phyloP scores from a whole-genome alignment of 1,140 invertebrate species.

The Orchestia grillus region DNA sequence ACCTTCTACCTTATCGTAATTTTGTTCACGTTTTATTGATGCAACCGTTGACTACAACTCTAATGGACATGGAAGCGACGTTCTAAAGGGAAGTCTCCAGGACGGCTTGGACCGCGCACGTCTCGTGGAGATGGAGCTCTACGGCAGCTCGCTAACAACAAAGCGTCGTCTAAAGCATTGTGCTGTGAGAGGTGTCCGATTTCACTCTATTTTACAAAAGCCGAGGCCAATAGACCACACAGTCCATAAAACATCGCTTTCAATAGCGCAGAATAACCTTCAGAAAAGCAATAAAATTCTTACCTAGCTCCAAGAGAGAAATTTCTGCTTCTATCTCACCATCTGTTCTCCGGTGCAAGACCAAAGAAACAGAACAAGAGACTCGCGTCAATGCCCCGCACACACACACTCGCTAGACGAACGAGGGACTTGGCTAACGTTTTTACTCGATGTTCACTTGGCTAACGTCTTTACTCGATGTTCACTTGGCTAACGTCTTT shows the following conservation, averaged over 20 bases:
- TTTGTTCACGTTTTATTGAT: no score
- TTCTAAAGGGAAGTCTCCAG: no score
- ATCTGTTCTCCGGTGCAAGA: not conserved
- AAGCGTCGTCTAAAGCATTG: not conserved
- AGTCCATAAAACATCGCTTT: not conserved
- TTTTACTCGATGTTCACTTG: not conserved
- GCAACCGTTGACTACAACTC: no score
- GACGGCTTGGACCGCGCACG: not conserved
- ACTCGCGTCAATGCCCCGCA: not conserved
- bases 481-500: not conserved
- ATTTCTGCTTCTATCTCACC: slow-evolving; percentile 5
- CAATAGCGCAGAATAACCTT: slow-evolving; percentile 15
- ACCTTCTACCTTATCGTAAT: no score
- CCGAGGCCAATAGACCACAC: not conserved
- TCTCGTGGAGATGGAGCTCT: not conserved
- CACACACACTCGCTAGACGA: not conserved
- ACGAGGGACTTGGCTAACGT: not conserved
- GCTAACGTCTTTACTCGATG: not conserved
- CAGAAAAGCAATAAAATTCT: slow-evolving; percentile 46
- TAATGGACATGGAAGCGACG: no score
- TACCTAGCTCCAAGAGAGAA: slow-evolving; percentile 21
- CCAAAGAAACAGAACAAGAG: not conserved
- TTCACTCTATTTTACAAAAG: slow-evolving; percentile 1
- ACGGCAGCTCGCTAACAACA: not conserved
- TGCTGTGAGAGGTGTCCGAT: not conserved